Evolutionary conservation across 2,888 invertebrate species (phyloP), one percentile per base, ranked within the genome.

Genomic region (Carcina quercana): DNA sequence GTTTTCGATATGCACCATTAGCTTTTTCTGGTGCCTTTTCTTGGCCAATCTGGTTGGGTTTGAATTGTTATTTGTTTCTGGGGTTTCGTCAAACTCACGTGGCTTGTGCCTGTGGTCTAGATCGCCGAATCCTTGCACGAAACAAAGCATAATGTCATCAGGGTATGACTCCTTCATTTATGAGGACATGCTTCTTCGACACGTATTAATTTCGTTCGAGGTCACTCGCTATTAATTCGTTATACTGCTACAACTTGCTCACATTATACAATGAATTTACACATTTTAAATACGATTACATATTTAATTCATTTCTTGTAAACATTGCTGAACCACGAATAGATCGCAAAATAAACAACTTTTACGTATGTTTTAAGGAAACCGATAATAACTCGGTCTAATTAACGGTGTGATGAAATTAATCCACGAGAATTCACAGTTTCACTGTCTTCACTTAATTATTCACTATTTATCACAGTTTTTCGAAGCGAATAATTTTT

Each of bases 101-200:
- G 70, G 73, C 33, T 56, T 70, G 40, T 55, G 65, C 14, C 59
- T 73, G 36, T 62, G 60, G 35, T 72, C 70, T 39, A 65, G 65
- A 44, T 82, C 74, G 42, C 88, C 86, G 60, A 89, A 88, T 43
- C 88, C 88, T 76, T 89, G 89, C 53, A 89, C 88, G 56, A 89
- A 89, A 79, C 89, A 89, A 71, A 89, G 83, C 90, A 90, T 90
- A 73, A 87, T 88, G 65, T 82, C 78, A 53, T 82, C 76, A 47
- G 80, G 58, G 62, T 79, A 79, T 30, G 74, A 66, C 43, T 79
- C 78, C 74, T 79, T 82, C 82, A 82, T 82, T 69, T 80, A 82
- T 67, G 73, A 67, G 74, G 66, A 62, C 78, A 79, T 78, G 38
- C 35, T 37, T 46, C 41, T 49, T 50, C 48, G 38, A 37, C 48